Percentiles rank a stretch among this genome's conserved stretches.
phyloP scores from a whole-genome alignment of 2,888 invertebrate species.

The Hipparchia sbordonii region DNA sequence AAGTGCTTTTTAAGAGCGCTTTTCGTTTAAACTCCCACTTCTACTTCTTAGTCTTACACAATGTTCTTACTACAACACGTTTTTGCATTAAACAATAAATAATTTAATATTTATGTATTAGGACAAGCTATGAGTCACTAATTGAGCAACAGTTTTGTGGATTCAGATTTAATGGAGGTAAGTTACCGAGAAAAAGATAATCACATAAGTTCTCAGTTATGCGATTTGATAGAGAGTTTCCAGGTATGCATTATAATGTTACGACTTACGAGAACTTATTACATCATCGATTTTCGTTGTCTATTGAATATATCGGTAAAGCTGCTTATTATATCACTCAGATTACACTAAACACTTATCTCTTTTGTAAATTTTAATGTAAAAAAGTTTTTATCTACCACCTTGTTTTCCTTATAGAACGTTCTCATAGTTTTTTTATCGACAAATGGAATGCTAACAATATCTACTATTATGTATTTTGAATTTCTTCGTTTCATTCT shows the following conservation, averaged over 20 bases:
- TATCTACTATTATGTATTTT: no score
- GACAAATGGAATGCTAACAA: background rate
- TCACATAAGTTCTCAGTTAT: background rate
- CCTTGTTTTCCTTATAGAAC: background rate
- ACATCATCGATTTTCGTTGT: background rate
- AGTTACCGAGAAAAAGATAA: background rate
- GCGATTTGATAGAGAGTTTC: conserved; percentile 1
- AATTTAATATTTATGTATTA: background rate
- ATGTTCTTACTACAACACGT: no score
- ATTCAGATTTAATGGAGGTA: background rate
- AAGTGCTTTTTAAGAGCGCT: no score
- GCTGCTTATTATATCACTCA: background rate
- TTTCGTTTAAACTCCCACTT: no score
- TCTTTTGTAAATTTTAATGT: background rate
- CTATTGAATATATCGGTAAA: background rate
- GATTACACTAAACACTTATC: background rate
- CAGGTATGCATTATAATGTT: background rate
- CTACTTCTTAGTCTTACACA: no score
- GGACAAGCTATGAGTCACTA: background rate
- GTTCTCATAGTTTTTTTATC: background rate
- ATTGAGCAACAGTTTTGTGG: background rate
- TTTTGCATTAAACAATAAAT: background rate
- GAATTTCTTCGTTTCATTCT: no score
- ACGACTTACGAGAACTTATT: conserved; percentile 6
- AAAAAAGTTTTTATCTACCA: background rate